Evolutionary conservation across 2,797 vertebrate species (phyloP).

Genomic region (Amblyopsis hoosieri): DNA sequence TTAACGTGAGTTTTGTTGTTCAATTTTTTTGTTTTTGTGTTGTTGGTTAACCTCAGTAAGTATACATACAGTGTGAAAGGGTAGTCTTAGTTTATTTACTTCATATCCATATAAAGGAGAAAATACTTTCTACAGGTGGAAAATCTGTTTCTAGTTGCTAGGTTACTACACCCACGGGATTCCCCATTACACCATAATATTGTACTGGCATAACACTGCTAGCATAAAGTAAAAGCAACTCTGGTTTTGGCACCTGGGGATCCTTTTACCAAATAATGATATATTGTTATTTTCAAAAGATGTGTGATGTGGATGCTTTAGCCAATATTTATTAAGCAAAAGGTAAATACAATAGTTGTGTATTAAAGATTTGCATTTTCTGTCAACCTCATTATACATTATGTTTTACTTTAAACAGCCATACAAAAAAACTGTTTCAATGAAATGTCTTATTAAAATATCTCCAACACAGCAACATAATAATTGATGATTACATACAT

Average conservation of each 20-base stretch:
- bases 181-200: slow-evolving; percentile 47
- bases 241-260: slow-evolving; percentile 3
- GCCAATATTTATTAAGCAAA: no score
- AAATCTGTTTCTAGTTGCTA: slow-evolving; percentile 23
- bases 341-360: no score
- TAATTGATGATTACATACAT: slow-evolving; percentile 29
- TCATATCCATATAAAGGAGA: slow-evolving; percentile 20
- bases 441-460: slow-evolving; percentile 21
- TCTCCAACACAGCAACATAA: slow-evolving; percentile 10
- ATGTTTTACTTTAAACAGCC: no score
- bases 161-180: slow-evolving; percentile 63
- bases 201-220: slow-evolving; percentile 20
- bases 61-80: slow-evolving; percentile 10
- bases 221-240: slow-evolving; percentile 47
- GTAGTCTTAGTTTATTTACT: slow-evolving; percentile 47
- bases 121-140: slow-evolving; percentile 26
- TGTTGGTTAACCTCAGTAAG: no score
- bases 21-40: no score
- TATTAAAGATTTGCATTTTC: no score
- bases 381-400: no score
- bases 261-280: no score
- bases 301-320: no score
- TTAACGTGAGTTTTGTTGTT: no score
- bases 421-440: slow-evolving; percentile 9
- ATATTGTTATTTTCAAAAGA: no score